Conservation (phyloP, 1,140 invertebrate genomes). For the Lamellibrachia luymesi region DNA sequence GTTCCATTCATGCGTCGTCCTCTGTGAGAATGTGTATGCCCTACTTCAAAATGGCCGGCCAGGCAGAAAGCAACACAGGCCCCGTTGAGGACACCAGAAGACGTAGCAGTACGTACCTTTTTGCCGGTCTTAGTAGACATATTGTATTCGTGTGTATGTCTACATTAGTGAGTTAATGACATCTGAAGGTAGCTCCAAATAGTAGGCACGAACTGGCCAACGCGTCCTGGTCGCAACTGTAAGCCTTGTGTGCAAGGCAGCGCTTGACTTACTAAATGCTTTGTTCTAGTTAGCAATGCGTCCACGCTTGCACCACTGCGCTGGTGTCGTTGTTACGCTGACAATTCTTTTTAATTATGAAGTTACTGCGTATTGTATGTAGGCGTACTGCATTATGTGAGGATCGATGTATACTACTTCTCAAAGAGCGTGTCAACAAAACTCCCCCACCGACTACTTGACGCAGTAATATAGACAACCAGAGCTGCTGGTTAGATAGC, state of each 20-base stretch:
- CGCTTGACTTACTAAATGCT: background rate
- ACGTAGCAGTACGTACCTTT: background rate
- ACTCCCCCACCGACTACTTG: background rate
- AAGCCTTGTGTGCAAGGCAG: background rate
- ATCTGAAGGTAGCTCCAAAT: background rate
- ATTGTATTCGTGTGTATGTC: background rate
- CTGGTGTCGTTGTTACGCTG: background rate
- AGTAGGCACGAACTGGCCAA: background rate
- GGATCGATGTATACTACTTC: background rate
- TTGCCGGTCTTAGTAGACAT: background rate
- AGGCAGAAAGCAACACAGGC: background rate
- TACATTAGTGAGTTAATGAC: background rate
- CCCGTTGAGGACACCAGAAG: background rate
- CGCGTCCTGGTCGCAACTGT: background rate
- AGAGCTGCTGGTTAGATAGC: too few species aligned
- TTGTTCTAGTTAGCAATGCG: background rate
- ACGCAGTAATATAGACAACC: background rate
- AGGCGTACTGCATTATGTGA: background rate
- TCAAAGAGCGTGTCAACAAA: background rate
- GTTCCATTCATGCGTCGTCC: background rate
- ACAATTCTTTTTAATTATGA: background rate
- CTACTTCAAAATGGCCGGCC: background rate
- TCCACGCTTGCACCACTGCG: background rate
- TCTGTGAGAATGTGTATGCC: background rate
- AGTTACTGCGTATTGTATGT: background rate